Evolutionary conservation across 2,888 invertebrate genomes (phyloP).

Genomic region (Altica lythri): DNA sequence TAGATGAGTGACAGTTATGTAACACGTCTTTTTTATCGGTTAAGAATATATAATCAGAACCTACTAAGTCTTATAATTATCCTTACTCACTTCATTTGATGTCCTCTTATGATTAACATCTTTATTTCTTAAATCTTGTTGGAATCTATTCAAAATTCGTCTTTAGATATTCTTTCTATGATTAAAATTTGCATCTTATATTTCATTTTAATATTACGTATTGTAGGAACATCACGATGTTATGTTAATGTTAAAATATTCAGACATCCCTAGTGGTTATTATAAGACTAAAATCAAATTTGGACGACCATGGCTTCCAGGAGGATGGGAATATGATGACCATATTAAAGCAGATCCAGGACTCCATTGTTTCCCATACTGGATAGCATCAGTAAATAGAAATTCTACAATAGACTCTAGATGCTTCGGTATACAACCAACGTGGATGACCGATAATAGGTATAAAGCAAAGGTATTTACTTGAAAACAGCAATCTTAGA

Average conservation of each 20-base stretch:
- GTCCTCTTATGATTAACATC: no score
- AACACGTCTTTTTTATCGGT: no score
- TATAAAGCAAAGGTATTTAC: slow-evolving; percentile 53
- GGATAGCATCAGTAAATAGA: slow-evolving; percentile 69
- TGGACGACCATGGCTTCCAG: slow-evolving; percentile 63
- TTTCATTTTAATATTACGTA: no score
- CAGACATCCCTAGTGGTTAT: slow-evolving; percentile 57
- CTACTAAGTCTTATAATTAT: no score
- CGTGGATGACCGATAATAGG: slow-evolving; percentile 79
- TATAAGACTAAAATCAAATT: slow-evolving; percentile 62
- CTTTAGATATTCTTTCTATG: no score
- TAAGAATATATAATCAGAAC: no score
- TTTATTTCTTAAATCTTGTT: no score
- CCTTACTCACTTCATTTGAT: no score
- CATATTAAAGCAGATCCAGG: slow-evolving; percentile 50
- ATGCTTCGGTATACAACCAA: slow-evolving; percentile 80
- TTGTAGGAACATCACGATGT: slow-evolving; percentile 58
- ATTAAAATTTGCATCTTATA: no score
- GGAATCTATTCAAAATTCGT: no score
- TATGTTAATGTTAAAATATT: slow-evolving; percentile 52
- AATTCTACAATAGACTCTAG: slow-evolving; percentile 64
- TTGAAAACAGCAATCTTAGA: slow-evolving; percentile 2
- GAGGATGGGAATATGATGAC: slow-evolving; percentile 63
- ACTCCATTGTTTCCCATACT: slow-evolving; percentile 71
- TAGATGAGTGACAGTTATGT: no score